Conservation (phyloP, 2,797 vertebrate species). For the Brachymystax lenok region DNA sequence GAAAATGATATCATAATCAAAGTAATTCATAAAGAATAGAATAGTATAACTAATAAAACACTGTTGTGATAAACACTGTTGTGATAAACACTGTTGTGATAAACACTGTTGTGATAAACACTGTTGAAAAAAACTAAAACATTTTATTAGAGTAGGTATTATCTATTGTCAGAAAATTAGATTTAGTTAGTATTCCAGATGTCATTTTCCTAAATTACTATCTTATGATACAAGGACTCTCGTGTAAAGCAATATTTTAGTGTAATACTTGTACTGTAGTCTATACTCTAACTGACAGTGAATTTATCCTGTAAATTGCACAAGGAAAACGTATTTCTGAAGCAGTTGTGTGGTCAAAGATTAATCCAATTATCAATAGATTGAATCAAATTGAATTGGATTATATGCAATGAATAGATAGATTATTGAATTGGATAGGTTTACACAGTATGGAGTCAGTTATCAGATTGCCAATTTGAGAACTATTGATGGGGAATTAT, state of each 20-base stretch:
- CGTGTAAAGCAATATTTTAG: background rate
- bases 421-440: background rate
- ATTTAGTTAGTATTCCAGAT: slow-evolving; percentile 34
- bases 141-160: background rate
- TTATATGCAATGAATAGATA: background rate
- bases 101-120: background rate
- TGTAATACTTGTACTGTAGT: background rate
- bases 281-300: background rate
- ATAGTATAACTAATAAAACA: background rate
- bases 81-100: background rate
- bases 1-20: no score
- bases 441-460: background rate
- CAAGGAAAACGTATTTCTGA: background rate
- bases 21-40: no score
- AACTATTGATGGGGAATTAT: no score
- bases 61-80: background rate
- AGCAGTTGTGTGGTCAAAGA: background rate
- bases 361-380: background rate
- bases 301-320: background rate
- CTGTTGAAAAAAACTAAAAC: background rate
- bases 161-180: background rate
- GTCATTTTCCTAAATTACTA: slow-evolving; percentile 38
- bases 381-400: background rate
- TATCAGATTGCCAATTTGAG: background rate
- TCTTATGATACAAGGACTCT: background rate